These are phyloP conservation scores for Pionites leucogaster DNA, from an alignment of 2,113 vertebrate species.

Conservation along the genomic window DNA sequence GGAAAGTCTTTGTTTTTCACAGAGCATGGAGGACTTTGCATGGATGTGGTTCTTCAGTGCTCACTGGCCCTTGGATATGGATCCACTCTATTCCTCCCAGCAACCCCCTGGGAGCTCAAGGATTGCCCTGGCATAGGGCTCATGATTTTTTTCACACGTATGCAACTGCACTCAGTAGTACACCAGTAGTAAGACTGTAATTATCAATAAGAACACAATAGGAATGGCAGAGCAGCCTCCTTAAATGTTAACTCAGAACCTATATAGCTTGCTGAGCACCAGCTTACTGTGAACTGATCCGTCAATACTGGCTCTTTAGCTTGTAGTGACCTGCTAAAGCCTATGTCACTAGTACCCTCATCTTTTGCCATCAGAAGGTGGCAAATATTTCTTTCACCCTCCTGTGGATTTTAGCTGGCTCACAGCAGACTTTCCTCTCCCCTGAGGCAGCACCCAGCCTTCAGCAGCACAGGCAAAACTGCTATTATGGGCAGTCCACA, in stretches of 20 bases:
- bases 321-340: not conserved
- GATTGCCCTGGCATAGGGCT: not conserved
- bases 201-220: not conserved
- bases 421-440: not conserved
- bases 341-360: not conserved
- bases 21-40: not conserved
- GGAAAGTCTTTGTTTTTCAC: not conserved
- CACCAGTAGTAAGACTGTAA: not conserved
- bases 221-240: not conserved
- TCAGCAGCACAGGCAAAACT: not conserved
- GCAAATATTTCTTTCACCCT: not conserved
- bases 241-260: not conserved
- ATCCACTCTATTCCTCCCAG: not conserved
- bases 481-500: no score
- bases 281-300: not conserved
- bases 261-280: not conserved
- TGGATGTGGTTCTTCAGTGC: not conserved
- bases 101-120: not conserved
- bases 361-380: not conserved
- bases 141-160: not conserved
- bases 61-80: not conserved
- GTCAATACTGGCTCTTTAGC: not conserved
- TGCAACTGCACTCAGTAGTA: not conserved
- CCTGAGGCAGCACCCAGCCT: not conserved
- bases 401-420: not conserved